Base-by-base conservation (phyloP, 1,140 invertebrate species). In the Phortica variegata region DNA sequence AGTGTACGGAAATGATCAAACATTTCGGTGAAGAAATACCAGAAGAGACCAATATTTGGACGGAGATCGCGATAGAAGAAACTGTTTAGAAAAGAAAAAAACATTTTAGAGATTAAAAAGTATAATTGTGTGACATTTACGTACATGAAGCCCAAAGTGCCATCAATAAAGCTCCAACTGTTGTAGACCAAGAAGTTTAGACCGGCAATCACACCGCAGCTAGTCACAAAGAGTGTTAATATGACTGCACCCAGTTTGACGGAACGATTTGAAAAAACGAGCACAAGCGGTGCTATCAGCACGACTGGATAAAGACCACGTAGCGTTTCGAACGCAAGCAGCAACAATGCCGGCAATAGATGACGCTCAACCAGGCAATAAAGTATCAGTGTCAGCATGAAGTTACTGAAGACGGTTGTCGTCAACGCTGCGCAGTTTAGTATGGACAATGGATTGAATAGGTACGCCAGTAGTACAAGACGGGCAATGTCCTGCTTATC, bases 11-110 rank as follows among this genome's bases (percentile, higher is more conserved):
- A 99, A 77, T 99, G 96, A 63, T 99, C 95, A 83, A 99, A 99
- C 92, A 99, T 97, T 81, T 99, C 96, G 1, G 94, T 97, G 71
- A 99, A 99, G 76, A 99, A 99, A 75, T 99, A 99, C 97, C 97
- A 99, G 76, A 97, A 99, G 0, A 99, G 78, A 3, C 97, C 97
- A 65, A 97, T 91, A 73, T 98, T 99, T 17, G 97, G 97, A 56
- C 92, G 89, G 37, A 98, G 79, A 79, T 99, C 95, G 17, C 92
- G 91, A 16, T 97, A 92, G 37, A 83, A 84, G 43, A 91, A 81
- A 72, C 87, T 89, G 78, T 49, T 47, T 54, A 60, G 58, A 58
- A 56, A 15, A 29, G 12, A 41, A 38, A 16, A 16, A 12, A 9
- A 20, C 3, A 19, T 10, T 33, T 42, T 3, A 4, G 2, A 31